Percentiles rank a stretch among this genome's conserved stretches.
Evolutionary conservation across 2,888 invertebrate genomes (phyloP).

Genomic region (Drosophila paramelanica): DNA sequence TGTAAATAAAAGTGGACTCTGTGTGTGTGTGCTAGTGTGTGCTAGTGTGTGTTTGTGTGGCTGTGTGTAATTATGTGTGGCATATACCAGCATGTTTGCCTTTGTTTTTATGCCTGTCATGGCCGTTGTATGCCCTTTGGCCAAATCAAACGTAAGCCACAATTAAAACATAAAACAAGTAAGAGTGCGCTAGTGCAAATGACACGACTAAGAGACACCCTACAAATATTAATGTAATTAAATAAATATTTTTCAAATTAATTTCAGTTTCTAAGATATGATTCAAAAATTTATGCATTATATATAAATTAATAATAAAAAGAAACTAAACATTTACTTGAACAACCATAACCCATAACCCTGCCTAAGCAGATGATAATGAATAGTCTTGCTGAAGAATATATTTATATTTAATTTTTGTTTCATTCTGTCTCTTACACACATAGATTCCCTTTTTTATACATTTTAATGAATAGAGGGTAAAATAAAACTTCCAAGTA

Average conservation of each 20-base stretch:
- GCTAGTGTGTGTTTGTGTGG: slow-evolving; percentile 11
- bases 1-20: slow-evolving; percentile 68
- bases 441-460: not conserved
- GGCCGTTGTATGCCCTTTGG: slow-evolving; percentile 70
- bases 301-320: too few relatives aligned
- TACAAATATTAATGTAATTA: not conserved
- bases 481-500: slow-evolving; percentile 59
- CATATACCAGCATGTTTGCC: slow-evolving; percentile 70
- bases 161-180: slow-evolving; percentile 74
- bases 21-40: not conserved
- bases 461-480: not conserved
- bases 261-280: too few relatives aligned
- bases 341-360: too few relatives aligned
- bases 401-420: too few relatives aligned
- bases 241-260: too few relatives aligned
- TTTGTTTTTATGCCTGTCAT: slow-evolving; percentile 78
- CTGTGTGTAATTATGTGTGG: slow-evolving; percentile 51
- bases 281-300: too few relatives aligned
- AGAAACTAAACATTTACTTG: too few relatives aligned
- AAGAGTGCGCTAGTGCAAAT: not conserved
- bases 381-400: too few relatives aligned
- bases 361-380: too few relatives aligned
- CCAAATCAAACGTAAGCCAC: slow-evolving; percentile 78
- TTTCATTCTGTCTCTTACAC: too few relatives aligned
- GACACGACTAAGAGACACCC: not conserved